These are phyloP conservation scores for Amphiprion percula DNA, from an alignment of 2,113 vertebrate genomes.

Conservation along the genomic window DNA sequence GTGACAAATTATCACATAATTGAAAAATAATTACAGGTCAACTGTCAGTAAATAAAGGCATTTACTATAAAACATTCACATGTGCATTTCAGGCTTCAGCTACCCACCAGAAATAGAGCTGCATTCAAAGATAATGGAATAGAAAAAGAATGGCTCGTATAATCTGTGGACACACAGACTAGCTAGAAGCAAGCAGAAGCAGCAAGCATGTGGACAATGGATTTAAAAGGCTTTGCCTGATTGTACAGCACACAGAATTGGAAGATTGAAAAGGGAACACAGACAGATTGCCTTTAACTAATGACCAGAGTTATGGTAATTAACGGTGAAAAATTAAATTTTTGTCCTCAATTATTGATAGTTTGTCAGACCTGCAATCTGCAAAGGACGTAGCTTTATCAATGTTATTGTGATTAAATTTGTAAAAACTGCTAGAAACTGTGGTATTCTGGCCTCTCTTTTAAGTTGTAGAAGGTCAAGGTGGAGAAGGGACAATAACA, in stretches of 20 bases:
- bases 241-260: neutral
- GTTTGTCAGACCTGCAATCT: neutral
- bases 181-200: neutral
- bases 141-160: neutral
- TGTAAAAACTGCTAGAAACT: neutral
- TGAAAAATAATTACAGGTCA: neutral
- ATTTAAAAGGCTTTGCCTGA: neutral
- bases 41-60: neutral
- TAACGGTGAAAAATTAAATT: neutral
- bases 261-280: neutral
- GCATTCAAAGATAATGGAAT: neutral
- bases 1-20: neutral
- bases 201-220: neutral
- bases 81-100: neutral
- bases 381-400: neutral
- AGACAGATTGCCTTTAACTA: neutral
- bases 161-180: neutral
- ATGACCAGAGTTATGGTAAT: neutral
- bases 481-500: slow-evolving; percentile 12
- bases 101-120: neutral
- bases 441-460: neutral
- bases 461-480: neutral
- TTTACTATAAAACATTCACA: neutral
- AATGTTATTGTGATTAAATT: neutral
- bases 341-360: neutral